Conservation (phyloP, 2,113 vertebrate genomes). For the Chascanopsetta lugubris region DNA sequence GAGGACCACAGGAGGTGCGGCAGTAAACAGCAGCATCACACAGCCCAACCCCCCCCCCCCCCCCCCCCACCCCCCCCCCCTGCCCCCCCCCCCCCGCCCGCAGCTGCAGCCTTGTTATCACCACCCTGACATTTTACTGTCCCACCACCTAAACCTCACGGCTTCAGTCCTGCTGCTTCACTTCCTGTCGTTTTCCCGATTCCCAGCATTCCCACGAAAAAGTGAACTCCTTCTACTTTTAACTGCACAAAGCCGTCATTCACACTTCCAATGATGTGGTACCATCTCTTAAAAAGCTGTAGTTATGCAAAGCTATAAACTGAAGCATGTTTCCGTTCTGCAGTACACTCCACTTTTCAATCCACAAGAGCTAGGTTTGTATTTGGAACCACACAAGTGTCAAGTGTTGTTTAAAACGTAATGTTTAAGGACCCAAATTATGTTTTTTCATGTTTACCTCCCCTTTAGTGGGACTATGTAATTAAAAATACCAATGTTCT, state of each 20-base stretch:
- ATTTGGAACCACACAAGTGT: too few species aligned
- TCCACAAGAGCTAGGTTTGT: not conserved
- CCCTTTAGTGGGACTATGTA: too few species aligned
- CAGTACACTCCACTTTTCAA: too few species aligned
- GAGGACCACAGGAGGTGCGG: slow-evolving; percentile 39
- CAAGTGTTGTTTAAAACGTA: too few species aligned
- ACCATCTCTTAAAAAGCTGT: too few species aligned
- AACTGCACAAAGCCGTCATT: not conserved
- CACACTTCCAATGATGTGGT: not conserved
- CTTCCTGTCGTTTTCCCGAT: slow-evolving; percentile 51
- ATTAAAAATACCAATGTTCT: too few species aligned
- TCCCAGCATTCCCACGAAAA: slow-evolving; percentile 21
- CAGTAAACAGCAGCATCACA: slow-evolving; percentile 48
- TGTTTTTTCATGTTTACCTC: too few species aligned
- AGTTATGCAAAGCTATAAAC: not conserved
- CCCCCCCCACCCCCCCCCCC: too few species aligned
- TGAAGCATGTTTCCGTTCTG: too few species aligned
- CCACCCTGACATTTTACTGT: slow-evolving; percentile 41
- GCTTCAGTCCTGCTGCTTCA: slow-evolving; percentile 12
- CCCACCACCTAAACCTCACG: slow-evolving; percentile 41
- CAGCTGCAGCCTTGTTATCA: slow-evolving; percentile 57
- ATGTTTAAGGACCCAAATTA: too few species aligned
- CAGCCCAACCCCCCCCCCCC: too few species aligned
- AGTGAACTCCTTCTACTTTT: slow-evolving; percentile 10
- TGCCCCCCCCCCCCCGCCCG: slow-evolving; percentile 10